These are phyloP conservation scores for Acronicta alni DNA, from an alignment of 2,888 invertebrate species.

Conservation along the genomic window DNA sequence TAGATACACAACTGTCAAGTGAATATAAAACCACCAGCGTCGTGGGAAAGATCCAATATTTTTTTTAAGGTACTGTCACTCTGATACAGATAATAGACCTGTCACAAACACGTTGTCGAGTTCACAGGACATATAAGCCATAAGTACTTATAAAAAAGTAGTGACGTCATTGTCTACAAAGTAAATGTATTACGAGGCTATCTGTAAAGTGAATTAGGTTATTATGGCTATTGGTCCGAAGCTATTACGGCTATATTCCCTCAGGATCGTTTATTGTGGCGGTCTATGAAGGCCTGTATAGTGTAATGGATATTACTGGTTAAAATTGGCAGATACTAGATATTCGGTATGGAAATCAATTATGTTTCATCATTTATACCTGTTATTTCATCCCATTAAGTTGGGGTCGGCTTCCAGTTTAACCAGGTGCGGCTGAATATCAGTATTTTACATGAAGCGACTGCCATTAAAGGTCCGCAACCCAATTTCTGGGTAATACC, in stretches of 20 bases:
- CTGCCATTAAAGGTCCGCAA: too few relatives aligned
- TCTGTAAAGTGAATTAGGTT: constrained; percentile 10
- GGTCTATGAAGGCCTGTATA: constrained; percentile 1
- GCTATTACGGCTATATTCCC: constrained; percentile 24
- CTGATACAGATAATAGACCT: constrained; percentile 20
- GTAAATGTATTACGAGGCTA: constrained; percentile 18
- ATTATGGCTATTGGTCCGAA: constrained; percentile 6
- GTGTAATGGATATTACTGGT: constrained; percentile 32
- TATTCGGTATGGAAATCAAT: neutral
- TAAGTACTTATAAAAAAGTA: too few relatives aligned
- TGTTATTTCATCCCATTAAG: too few relatives aligned
- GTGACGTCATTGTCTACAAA: neutral
- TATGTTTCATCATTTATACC: too few relatives aligned
- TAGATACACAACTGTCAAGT: too few relatives aligned
- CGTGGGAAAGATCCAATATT: too few relatives aligned
- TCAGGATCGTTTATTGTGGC: constrained; percentile 10
- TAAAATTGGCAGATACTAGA: constrained; percentile 20
- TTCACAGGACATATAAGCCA: neutral
- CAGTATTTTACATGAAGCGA: too few relatives aligned
- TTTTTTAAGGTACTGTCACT: neutral
- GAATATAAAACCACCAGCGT: too few relatives aligned
- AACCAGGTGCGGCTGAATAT: too few relatives aligned
- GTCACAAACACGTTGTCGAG: constrained; percentile 4
- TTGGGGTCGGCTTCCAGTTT: too few relatives aligned
- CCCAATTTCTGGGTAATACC: too few relatives aligned